Base-by-base conservation (phyloP, 2,888 invertebrate genomes). In the Caradrina clavipalpis region DNA sequence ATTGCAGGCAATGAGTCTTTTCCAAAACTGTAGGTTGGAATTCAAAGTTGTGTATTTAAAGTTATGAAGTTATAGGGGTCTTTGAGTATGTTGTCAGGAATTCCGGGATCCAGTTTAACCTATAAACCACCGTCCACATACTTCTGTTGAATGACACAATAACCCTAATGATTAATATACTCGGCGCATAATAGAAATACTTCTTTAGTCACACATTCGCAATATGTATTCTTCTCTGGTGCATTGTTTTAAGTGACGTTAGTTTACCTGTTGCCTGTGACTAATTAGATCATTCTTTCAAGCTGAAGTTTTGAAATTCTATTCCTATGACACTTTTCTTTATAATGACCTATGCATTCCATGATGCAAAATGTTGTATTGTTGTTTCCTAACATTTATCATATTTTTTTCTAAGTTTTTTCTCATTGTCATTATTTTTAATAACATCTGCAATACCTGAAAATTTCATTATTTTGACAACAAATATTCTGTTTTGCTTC, bases 221-320 rank as follows among this genome's bases (percentile, higher is more conserved):
- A 60, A 56, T 55, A 58, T 85, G 82, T 87, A 78, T 85, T 84
- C 78, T 71, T 67, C 51, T 55, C 54, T 73, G 70, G 35, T 69
- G 71, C 71, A 82, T 85, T 86, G 81, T 85, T 85, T 67, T 35
- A 64, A 60, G 56, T 69, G 68, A 68, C 73, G 54, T 58, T 35
- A 45, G 54, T 45, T 67, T 73, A 70, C 63, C 70, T 70, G 69
- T 81, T 68, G 51, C 47, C 55, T 22, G 15, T 22, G 22, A 64
- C 55, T 55, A 56, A 67, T 76, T 17, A 7, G 26, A 21, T 39
- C 49, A 51, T 50, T 55, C 22, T 56, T 26, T 61, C 11, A 39
- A 21, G 42, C 51, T 55, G 17, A 17, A 10, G 15, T 66, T n/a
- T 49, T 64, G 21, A 22, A 68, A 73, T 62, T 19, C 15, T 39